phyloP scores from a whole-genome alignment of 2,888 invertebrate species.

The Harpalus rufipes region DNA sequence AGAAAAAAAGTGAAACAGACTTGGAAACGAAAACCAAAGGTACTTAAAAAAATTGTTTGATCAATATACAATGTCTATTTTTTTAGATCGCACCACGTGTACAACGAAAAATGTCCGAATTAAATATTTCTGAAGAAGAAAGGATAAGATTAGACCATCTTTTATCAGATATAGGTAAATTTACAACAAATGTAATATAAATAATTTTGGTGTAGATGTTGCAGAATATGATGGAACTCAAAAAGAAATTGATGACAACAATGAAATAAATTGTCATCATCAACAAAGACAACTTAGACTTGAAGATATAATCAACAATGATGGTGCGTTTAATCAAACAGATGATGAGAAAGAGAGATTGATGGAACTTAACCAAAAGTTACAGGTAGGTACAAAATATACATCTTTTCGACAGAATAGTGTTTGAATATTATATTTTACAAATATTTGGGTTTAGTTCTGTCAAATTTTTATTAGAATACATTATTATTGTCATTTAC shows the following conservation, averaged over 20 bases:
- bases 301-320: slow-evolving; percentile 8
- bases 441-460: no score
- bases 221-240: slow-evolving; percentile 28
- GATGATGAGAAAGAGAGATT: slow-evolving; percentile 29
- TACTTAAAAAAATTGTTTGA: slow-evolving; percentile 25
- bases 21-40: slow-evolving; percentile 12
- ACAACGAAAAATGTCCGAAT: slow-evolving; percentile 31
- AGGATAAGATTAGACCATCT: slow-evolving; percentile 32
- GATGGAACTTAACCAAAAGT: slow-evolving; percentile 29
- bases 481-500: no score
- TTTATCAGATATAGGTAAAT: slow-evolving; percentile 50
- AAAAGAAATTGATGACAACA: not conserved
- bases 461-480: no score
- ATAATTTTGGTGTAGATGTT: slow-evolving; percentile 2
- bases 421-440: no score
- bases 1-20: not conserved
- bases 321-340: slow-evolving; percentile 41
- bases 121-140: slow-evolving; percentile 14
- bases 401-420: no score
- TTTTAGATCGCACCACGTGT: not conserved
- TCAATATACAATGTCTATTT: slow-evolving; percentile 26
- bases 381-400: slow-evolving; percentile 19
- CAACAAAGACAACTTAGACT: not conserved
- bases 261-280: not conserved
- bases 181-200: no score